These are phyloP conservation scores for Acestrorhynchus altus DNA, from an alignment of 2,797 vertebrate genomes.

Conservation along the genomic window DNA sequence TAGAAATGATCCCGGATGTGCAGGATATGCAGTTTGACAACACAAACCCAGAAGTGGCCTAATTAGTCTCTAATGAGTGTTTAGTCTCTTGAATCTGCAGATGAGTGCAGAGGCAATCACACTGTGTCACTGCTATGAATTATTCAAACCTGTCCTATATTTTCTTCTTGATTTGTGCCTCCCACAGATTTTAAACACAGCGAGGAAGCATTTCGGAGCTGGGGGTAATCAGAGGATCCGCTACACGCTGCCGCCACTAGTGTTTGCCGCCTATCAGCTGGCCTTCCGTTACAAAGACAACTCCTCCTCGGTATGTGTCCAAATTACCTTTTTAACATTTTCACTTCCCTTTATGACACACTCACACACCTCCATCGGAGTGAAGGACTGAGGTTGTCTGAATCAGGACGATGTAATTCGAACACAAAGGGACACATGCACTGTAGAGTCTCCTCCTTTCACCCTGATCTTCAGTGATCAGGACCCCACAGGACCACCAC, in stretches of 20 bases:
- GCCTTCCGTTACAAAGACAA: constrained; percentile 97
- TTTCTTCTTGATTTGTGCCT: constrained; percentile 23
- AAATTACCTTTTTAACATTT: background rate
- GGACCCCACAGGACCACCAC: no score
- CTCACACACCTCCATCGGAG: no score
- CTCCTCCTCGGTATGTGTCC: constrained; percentile 81
- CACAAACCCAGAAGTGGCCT: constrained; percentile 11
- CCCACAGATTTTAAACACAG: constrained; percentile 92
- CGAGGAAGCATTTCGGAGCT: constrained; percentile 96
- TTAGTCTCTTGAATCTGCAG: constrained; percentile 25
- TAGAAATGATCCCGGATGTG: constrained; percentile 9
- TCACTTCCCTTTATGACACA: background rate
- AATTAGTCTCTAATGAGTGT: constrained; percentile 46
- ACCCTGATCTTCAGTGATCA: no score
- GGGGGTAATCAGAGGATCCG: constrained; percentile 97
- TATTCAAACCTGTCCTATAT: constrained; percentile 31
- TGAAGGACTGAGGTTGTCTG: no score
- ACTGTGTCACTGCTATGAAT: constrained; percentile 44
- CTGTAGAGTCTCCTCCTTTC: no score
- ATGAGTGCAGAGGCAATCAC: constrained; percentile 21
- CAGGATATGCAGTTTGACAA: constrained; percentile 28
- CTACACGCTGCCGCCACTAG: constrained; percentile 92
- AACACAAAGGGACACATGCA: no score
- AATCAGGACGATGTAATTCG: no score
- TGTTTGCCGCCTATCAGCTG: constrained; percentile 96